Evolutionary conservation across 1,140 invertebrate genomes (phyloP), one percentile per base, ranked within the genome.

Genomic region (Augochlora pura): DNA sequence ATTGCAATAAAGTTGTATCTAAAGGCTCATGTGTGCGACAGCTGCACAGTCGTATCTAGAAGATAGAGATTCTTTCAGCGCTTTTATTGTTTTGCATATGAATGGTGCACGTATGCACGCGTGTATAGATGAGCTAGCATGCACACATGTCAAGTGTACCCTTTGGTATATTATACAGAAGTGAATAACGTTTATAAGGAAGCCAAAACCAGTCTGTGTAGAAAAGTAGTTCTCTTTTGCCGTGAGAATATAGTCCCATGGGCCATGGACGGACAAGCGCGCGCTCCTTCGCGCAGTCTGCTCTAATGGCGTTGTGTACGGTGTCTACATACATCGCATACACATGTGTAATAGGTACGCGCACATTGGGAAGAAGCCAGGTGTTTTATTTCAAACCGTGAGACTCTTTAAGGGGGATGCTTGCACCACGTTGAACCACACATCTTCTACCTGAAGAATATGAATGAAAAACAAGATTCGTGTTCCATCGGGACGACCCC

Each of bases 141-240:
- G 38, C 70, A 27, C 83, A 68, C 70, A 85, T 81, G 80, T 64
- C 32, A 72, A 71, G 81, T 88, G 82, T 89, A 90, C 90, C 89
- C 88, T 91, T 91, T 90, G 88, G 83, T 86, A 85, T 90, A 91
- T 91, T 91, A 90, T 88, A 89, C 91, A 91, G 90, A 91, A 91
- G 91, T 91, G 90, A 91, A 92, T 91, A 91, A 92, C 91, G 88
- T 91, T 92, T 91, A 90, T 91, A 90, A 91, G 88, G 89, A 91
- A 91, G 87, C 86, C 86, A 88, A 88, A 90, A 89, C 90, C 86
- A 89, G 86, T 89, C 88, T 86, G 75, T 84, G 82, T 57, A 87
- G 81, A 64, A 70, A 86, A 85, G 82, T 83, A 81, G 77, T 86
- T 27, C 81, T 72, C 76, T 72, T 21, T 57, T 57, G 73, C 76